phyloP scores from a whole-genome alignment of 2,797 vertebrate genomes.

The Galaxias olidus region DNA sequence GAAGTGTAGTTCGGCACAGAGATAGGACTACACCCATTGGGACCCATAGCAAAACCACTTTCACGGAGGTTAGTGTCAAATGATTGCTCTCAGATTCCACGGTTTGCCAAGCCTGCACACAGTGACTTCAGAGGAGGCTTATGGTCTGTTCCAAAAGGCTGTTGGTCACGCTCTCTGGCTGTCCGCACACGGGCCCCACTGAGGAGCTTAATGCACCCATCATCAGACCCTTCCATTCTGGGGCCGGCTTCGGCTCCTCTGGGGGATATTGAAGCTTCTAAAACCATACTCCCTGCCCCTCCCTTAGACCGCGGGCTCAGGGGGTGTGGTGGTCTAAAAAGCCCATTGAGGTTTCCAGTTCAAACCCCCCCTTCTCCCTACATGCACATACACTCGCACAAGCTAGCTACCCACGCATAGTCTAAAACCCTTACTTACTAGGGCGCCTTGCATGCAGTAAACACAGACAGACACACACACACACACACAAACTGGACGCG shows the following conservation, averaged over 20 bases:
- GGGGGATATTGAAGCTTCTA: conserved; percentile 15
- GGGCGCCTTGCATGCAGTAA: neutral
- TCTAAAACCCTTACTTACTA: no score
- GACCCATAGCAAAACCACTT: neutral
- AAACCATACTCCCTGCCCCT: conserved; percentile 17
- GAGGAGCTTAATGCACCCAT: conserved; percentile 19
- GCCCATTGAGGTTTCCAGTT: conserved; percentile 10
- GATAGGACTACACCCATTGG: conserved; percentile 4
- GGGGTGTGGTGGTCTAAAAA: neutral
- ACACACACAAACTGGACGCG: conserved; percentile 17
- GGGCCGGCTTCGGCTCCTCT: neutral
- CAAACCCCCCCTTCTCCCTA: neutral
- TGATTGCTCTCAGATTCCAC: no score
- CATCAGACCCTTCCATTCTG: conserved; percentile 1
- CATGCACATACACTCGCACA: neutral
- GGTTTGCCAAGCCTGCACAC: no score
- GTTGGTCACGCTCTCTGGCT: conserved; percentile 4
- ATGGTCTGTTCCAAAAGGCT: conserved; percentile 13
- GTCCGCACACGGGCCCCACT: conserved; percentile 16
- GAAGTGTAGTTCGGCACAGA: conserved; percentile 22
- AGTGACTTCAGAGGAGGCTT: neutral
- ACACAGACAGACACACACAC: conserved; percentile 14
- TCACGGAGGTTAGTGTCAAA: no score
- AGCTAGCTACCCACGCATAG: no score
- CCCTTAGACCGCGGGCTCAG: conserved; percentile 1